Conservation (phyloP, 2,113 vertebrate genomes). For the Psilopogon haemacephalus region DNA sequence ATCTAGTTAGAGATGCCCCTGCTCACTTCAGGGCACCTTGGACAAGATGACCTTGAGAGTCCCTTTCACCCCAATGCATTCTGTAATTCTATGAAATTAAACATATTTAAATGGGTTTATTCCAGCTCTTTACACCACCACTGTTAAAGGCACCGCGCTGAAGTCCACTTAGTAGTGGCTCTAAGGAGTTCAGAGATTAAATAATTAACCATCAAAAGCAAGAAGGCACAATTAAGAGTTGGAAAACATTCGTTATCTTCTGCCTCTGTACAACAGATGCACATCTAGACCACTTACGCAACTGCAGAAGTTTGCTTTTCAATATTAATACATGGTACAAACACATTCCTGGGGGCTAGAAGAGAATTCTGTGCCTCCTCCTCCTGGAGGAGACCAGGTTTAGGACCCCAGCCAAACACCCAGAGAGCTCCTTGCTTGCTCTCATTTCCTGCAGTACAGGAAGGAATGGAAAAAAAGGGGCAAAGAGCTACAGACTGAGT, state of each 20-base stretch:
- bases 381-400: too few species aligned
- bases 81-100: not conserved
- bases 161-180: not conserved
- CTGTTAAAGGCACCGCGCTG: not conserved
- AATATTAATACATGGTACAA: not conserved
- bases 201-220: not conserved
- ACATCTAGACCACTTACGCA: not conserved
- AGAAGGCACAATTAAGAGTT: fast-evolving
- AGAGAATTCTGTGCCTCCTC: not conserved
- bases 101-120: not conserved
- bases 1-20: too few species aligned
- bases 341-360: not conserved
- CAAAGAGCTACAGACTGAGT: not conserved
- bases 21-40: too few species aligned
- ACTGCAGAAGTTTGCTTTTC: not conserved
- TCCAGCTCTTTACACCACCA: not conserved
- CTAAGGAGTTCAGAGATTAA: not conserved
- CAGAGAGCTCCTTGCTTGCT: not conserved
- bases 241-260: not conserved
- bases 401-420: not conserved
- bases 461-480: not conserved
- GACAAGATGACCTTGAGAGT: too few species aligned
- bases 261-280: fast-evolving
- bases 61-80: too few species aligned
- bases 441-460: not conserved